Evolutionary conservation across 2,888 invertebrate species (phyloP).

Genomic region (Lobophora halterata): DNA sequence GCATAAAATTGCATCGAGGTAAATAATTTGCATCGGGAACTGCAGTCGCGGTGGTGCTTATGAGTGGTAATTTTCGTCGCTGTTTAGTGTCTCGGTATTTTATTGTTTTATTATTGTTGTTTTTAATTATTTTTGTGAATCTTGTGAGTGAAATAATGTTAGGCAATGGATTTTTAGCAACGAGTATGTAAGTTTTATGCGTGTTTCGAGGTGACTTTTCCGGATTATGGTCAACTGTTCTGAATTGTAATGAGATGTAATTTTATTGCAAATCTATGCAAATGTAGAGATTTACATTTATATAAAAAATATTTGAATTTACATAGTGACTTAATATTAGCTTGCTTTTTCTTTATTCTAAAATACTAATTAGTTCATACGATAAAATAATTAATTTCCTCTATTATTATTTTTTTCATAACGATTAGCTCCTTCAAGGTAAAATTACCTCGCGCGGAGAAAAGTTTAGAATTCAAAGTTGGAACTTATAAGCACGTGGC

Average conservation of each 20-base stretch:
- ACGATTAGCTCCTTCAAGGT: not conserved
- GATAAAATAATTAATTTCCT: not conserved
- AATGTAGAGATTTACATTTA: constrained; percentile 7
- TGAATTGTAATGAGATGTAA: not conserved
- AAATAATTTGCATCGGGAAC: constrained; percentile 74
- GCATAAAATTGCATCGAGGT: constrained; percentile 65
- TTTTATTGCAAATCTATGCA: constrained; percentile 13
- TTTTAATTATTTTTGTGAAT: constrained; percentile 41
- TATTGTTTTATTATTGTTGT: constrained; percentile 49
- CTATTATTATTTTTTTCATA: not conserved
- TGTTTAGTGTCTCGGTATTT: constrained; percentile 63
- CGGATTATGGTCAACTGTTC: not conserved
- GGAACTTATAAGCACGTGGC: constrained; percentile 79
- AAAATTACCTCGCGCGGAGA: constrained; percentile 32
- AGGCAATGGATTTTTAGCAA: constrained; percentile 37
- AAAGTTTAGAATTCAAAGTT: constrained; percentile 58
- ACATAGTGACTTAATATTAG: constrained; percentile 2
- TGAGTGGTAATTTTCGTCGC: constrained; percentile 71
- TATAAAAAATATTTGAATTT: constrained; percentile 4
- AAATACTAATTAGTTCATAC: constrained; percentile 9
- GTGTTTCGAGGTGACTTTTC: constrained; percentile 6
- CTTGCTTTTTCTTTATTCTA: constrained; percentile 7
- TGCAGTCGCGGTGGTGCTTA: constrained; percentile 67
- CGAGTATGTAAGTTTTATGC: constrained; percentile 37
- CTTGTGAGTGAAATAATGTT: constrained; percentile 50